phyloP scores from a whole-genome alignment of 2,888 invertebrate genomes.

The Celastrina argiolus region DNA sequence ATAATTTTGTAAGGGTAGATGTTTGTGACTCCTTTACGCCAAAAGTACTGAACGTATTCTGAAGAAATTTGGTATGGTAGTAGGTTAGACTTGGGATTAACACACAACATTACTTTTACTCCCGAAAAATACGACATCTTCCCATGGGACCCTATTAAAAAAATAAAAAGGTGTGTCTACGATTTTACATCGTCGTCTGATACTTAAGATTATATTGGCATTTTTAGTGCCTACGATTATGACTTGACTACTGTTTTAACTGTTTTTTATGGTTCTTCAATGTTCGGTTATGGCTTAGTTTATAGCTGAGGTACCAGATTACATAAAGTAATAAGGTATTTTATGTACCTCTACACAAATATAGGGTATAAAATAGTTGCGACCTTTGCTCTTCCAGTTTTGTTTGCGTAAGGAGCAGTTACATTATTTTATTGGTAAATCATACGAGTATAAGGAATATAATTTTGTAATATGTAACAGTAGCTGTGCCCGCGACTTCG shows the following conservation, averaged over 20 bases:
- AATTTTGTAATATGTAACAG: too few species aligned
- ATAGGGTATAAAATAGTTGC: neutral
- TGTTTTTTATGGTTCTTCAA: conserved; percentile 15
- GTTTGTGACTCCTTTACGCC: too few species aligned
- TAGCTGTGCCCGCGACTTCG: too few species aligned
- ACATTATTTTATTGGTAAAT: too few species aligned
- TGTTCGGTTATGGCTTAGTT: conserved; percentile 9
- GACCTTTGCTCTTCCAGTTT: neutral
- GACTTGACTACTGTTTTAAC: conserved; percentile 20
- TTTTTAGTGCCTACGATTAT: conserved; percentile 15
- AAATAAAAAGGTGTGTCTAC: neutral
- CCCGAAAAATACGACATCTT: too few species aligned
- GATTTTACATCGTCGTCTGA: neutral
- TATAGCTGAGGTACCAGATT: conserved; percentile 1
- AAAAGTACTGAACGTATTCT: too few species aligned
- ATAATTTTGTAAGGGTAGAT: too few species aligned
- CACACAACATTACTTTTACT: too few species aligned
- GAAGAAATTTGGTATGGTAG: too few species aligned
- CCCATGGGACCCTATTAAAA: neutral
- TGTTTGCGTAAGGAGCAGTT: neutral
- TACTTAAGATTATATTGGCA: conserved; percentile 19
- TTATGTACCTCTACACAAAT: conserved; percentile 5
- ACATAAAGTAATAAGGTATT: conserved; percentile 5
- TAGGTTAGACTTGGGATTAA: too few species aligned
- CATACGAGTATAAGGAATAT: too few species aligned